These are phyloP conservation scores for Pterostichus niger DNA, from an alignment of 2,888 invertebrate species.

Conservation along the genomic window DNA sequence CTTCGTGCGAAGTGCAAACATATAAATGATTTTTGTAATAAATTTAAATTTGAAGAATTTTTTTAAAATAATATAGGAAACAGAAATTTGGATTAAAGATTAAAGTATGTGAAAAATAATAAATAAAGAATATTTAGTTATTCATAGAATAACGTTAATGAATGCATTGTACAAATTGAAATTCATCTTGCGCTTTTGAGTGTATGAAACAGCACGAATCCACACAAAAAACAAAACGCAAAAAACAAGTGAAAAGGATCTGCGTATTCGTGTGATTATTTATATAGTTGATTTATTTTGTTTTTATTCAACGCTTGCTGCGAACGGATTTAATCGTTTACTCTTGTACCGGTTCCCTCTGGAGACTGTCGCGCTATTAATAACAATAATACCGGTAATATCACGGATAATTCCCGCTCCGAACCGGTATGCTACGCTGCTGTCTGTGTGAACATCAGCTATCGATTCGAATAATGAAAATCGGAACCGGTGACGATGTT, in stretches of 20 bases:
- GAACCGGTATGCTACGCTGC: conserved; percentile 20
- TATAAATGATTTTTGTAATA: no score
- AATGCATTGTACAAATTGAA: conserved; percentile 21
- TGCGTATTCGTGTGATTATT: conserved; percentile 13
- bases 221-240: conserved; percentile 22
- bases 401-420: conserved; percentile 55
- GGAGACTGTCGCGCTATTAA: conserved; percentile 73
- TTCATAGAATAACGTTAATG: background rate
- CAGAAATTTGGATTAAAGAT: no score
- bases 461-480: conserved; percentile 51
- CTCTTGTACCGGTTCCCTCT: conserved; percentile 70
- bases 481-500: conserved; percentile 25
- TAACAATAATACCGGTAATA: conserved; percentile 70
- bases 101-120: no score
- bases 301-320: conserved; percentile 35
- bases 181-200: conserved; percentile 30
- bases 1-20: no score
- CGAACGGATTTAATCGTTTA: conserved; percentile 53
- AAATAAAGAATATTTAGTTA: no score
- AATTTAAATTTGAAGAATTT: no score
- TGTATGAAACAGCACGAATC: conserved; percentile 30
- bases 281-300: conserved; percentile 47
- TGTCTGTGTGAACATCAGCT: conserved; percentile 20
- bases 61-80: no score
- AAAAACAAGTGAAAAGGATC: conserved; percentile 17